Percentiles rank a stretch among this genome's conserved stretches.
phyloP scores from a whole-genome alignment of 2,888 invertebrate genomes.

The Latrodectus hesperus region DNA sequence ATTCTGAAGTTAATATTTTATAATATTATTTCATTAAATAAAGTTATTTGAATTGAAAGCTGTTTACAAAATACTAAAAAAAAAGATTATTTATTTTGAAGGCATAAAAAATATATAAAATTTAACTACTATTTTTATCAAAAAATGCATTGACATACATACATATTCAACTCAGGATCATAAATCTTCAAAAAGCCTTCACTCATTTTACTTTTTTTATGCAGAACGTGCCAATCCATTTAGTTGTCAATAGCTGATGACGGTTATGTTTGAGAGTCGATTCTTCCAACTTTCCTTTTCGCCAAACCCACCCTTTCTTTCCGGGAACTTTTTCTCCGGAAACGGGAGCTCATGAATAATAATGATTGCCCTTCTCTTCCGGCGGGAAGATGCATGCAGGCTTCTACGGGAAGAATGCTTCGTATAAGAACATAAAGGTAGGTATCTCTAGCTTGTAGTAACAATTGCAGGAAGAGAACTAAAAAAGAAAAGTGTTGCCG shows the following conservation, averaged over 20 bases:
- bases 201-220: conserved; percentile 11
- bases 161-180: too few relatives aligned
- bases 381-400: conserved; percentile 12
- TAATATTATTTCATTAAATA: too few relatives aligned
- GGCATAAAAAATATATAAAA: too few relatives aligned
- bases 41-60: too few relatives aligned
- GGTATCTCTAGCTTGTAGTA: conserved; percentile 1
- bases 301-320: conserved; percentile 21
- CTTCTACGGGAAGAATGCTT: conserved; percentile 14
- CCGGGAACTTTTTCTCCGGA: conserved; percentile 31
- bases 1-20: too few relatives aligned
- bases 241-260: conserved; percentile 33
- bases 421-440: conserved; percentile 9
- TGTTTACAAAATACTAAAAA: too few relatives aligned
- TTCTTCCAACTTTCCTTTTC: conserved; percentile 7
- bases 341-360: conserved; percentile 49
- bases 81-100: too few relatives aligned
- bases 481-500: not conserved
- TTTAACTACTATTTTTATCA: too few relatives aligned
- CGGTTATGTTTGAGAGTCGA: conserved; percentile 21
- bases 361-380: conserved; percentile 34
- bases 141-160: too few relatives aligned
- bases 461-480: not conserved
- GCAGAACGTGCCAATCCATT: conserved; percentile 30
- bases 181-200: too few relatives aligned